Percentiles rank a stretch among this genome's conserved stretches.
Evolutionary conservation across 2,797 vertebrate species (phyloP).

Genomic region (Hylomyscus alleni): DNA sequence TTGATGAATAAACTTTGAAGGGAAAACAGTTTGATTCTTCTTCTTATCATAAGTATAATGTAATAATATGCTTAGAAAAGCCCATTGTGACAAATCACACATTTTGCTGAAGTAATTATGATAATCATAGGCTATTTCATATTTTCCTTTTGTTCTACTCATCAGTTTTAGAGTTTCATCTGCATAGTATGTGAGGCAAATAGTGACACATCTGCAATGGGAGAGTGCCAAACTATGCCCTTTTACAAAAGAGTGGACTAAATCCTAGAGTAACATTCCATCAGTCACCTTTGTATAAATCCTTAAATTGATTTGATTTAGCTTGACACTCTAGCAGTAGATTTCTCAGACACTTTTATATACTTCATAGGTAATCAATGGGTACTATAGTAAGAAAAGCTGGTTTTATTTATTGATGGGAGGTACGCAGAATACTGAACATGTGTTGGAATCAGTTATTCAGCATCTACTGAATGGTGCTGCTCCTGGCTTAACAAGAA

Average conservation of each 20-base stretch:
- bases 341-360: constrained; percentile 50
- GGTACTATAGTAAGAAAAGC: neutral
- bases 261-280: neutral
- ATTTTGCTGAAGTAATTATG: constrained; percentile 75
- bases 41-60: constrained; percentile 27
- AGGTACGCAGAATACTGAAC: neutral
- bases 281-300: neutral
- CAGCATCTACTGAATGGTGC: neutral
- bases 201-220: neutral
- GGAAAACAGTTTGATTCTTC: constrained; percentile 60
- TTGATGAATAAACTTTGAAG: constrained; percentile 47
- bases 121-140: constrained; percentile 73
- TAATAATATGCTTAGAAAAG: constrained; percentile 62
- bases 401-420: neutral
- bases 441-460: neutral
- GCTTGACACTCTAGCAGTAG: neutral
- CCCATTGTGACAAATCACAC: constrained; percentile 70
- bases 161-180: constrained; percentile 31
- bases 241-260: neutral
- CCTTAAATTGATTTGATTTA: constrained; percentile 4
- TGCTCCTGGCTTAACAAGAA: neutral
- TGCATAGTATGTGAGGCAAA: constrained; percentile 32
- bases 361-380: neutral
- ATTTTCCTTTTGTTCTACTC: constrained; percentile 48
- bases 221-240: neutral